Base-by-base conservation (phyloP, 2,797 vertebrate genomes). In the Macroramphosus scolopax region DNA sequence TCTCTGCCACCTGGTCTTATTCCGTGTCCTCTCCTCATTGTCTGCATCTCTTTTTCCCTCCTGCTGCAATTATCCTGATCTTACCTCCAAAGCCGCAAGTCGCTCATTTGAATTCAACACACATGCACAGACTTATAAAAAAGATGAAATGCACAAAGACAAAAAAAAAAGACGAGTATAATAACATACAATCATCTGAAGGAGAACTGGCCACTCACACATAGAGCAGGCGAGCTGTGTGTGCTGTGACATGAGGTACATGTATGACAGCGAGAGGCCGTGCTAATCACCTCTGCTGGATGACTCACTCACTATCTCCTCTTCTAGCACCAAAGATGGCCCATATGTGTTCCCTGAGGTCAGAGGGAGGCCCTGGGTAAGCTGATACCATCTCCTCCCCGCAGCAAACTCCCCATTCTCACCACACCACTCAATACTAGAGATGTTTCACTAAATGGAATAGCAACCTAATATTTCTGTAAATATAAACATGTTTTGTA, bases 271-370 rank as follows among this genome's bases (percentile, higher is more conserved):
- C 45, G 46, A 40, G 37, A 49, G 51, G 35, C 50, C 46, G 43
- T 20, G 25, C 29, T 68, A 75, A 78, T 81, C 72, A 80, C 62
- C 53, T 75, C 41, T 29, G 55, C 60, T 39, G 40, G 30, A 74
- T 80, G 81, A 78, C 72, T 83, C 72, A 75, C 57, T 71, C 62
- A 61, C 59, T 65, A 62, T 62, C 40, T 47, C 39, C 47, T 63
- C 48, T 36, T 39, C 51, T 41, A 12, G 46, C 42, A 24, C 30
- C 51, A 41, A 73, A 49, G 61, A 78, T 56, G 64, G 58, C 54
- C 56, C 61, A 68, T 72, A 76, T 77, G 55, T 38, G 38, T 34
- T 74, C 77, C 77, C 75, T 35, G 50, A 80, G 75, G 74, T 52
- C 56, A 49, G 37, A 62, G 62, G 61, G 55, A 78, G 73, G 68